Evolutionary conservation across 2,113 vertebrate genomes (phyloP).

Genomic region (Nothoprocta perdicaria): DNA sequence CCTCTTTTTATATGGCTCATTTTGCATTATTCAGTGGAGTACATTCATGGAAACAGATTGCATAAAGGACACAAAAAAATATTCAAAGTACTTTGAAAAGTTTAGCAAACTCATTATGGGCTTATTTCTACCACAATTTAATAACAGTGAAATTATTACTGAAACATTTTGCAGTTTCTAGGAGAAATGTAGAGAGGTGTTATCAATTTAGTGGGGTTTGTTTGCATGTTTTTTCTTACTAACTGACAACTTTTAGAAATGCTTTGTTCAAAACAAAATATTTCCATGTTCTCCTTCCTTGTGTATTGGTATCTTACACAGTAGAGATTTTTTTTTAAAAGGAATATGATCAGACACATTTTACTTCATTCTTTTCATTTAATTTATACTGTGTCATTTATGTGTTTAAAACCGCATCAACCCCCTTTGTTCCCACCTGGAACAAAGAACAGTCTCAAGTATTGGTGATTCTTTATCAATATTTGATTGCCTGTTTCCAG

Average conservation of each 20-base stretch:
- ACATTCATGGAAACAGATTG: background rate
- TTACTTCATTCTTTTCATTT: background rate
- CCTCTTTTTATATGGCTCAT: background rate
- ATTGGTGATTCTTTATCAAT: background rate
- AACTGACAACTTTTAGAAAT: background rate
- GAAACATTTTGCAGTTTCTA: background rate
- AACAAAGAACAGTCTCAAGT: background rate
- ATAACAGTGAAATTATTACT: background rate
- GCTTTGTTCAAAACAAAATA: background rate
- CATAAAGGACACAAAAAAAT: background rate
- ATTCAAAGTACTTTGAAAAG: background rate
- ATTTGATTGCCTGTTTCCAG: background rate
- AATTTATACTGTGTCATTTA: background rate
- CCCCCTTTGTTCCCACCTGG: background rate
- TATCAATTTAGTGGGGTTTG: background rate
- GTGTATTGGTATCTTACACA: background rate
- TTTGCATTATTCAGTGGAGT: background rate
- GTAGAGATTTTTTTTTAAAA: background rate
- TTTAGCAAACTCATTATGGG: background rate
- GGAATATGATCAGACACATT: background rate
- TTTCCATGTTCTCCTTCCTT: background rate
- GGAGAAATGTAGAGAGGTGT: background rate
- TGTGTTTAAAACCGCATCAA: background rate
- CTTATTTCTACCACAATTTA: background rate
- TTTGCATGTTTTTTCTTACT: background rate